These are phyloP conservation scores for Beris chalybata DNA, from an alignment of 2,888 invertebrate genomes.

Conservation along the genomic window DNA sequence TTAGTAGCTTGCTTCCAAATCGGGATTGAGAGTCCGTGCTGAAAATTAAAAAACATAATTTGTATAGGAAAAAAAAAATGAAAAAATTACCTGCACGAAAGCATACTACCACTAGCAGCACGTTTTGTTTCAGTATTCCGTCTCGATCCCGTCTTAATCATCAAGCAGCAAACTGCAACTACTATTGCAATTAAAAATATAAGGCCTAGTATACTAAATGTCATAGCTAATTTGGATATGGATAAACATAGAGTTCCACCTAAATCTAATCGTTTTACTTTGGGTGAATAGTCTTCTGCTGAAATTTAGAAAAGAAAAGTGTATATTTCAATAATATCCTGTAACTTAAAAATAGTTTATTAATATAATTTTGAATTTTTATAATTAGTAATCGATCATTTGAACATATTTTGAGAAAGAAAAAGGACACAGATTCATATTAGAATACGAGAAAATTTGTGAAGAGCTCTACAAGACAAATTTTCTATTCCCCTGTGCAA, in stretches of 20 bases:
- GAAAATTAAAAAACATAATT: constrained; percentile 33
- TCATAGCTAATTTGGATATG: constrained; percentile 74
- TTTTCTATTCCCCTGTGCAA: too few relatives aligned
- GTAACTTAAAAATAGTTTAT: too few relatives aligned
- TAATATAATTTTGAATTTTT: too few relatives aligned
- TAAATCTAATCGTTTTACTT: constrained; percentile 47
- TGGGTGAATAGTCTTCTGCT: constrained; percentile 52
- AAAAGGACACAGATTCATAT: too few relatives aligned
- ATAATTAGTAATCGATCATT: too few relatives aligned
- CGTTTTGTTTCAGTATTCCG: constrained; percentile 40
- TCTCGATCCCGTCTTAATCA: constrained; percentile 62
- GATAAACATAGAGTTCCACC: constrained; percentile 68
- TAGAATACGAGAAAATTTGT: too few relatives aligned
- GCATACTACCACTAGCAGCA: constrained; percentile 39
- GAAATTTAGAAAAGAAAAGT: constrained; percentile 27
- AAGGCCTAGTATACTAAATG: constrained; percentile 71
- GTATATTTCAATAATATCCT: too few relatives aligned
- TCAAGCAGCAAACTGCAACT: constrained; percentile 68
- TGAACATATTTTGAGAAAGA: too few relatives aligned
- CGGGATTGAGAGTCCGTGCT: constrained; percentile 55
- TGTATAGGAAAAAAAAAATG: not conserved
- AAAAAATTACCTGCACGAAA: constrained; percentile 41
- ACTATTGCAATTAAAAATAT: constrained; percentile 73
- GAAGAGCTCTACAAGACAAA: too few relatives aligned
- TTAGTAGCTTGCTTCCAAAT: constrained; percentile 51